Conservation (phyloP, 2,113 vertebrate genomes). For the Xenus cinereus region DNA sequence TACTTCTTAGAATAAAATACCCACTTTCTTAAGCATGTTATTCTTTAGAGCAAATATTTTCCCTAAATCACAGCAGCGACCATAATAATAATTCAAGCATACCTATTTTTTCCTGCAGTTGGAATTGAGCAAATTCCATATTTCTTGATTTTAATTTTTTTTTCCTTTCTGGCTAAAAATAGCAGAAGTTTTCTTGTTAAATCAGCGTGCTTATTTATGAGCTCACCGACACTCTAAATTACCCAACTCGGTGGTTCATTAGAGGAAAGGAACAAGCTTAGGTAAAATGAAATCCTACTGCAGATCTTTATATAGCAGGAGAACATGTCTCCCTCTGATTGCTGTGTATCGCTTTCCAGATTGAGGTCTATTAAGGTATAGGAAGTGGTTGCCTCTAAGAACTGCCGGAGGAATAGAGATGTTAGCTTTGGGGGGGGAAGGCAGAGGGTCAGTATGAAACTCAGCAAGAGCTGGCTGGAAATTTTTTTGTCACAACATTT, state of each 20-base stretch:
- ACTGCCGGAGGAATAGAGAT: background rate
- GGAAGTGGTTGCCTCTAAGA: background rate
- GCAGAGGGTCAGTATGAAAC: slow-evolving; percentile 2
- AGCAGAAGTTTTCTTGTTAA: slow-evolving; percentile 27
- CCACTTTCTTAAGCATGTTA: background rate
- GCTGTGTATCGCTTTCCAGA: background rate
- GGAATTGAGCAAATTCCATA: background rate
- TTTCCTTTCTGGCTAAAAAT: slow-evolving; percentile 9
- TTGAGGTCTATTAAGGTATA: background rate
- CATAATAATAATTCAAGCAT: slow-evolving; percentile 21
- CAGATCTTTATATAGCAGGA: background rate
- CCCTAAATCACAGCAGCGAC: background rate
- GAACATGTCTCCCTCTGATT: slow-evolving; percentile 17
- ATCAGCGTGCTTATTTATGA: slow-evolving; percentile 36
- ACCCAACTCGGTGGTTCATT: background rate
- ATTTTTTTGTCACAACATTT: slow-evolving; percentile 8
- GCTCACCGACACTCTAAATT: slow-evolving; percentile 21
- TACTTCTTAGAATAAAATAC: slow-evolving; percentile 21
- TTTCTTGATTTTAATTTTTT: background rate
- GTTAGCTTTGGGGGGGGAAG: background rate
- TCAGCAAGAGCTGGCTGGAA: background rate
- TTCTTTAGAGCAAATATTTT: slow-evolving; percentile 29
- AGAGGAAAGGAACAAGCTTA: slow-evolving; percentile 14
- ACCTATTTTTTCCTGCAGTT: background rate
- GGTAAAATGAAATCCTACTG: slow-evolving; percentile 24